These are phyloP conservation scores for Neolamprologus fasciatus DNA, from an alignment of 2,113 vertebrate species.

Conservation along the genomic window DNA sequence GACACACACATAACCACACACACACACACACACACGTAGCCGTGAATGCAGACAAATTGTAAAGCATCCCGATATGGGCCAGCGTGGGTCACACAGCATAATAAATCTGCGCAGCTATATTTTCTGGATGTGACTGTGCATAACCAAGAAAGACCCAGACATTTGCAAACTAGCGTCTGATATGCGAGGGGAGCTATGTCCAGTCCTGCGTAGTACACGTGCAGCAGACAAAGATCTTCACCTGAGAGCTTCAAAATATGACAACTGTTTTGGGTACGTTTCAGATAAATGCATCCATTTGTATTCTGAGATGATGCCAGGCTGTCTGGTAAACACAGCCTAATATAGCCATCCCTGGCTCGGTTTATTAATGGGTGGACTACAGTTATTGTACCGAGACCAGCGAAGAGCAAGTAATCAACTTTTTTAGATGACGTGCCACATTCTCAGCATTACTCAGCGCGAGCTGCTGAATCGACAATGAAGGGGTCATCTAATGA, in stretches of 20 bases:
- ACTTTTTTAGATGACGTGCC: not conserved
- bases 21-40: not conserved
- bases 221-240: not conserved
- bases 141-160: not conserved
- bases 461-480: not conserved
- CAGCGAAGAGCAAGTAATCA: not conserved
- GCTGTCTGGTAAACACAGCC: not conserved
- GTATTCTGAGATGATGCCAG: not conserved
- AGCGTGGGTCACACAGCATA: not conserved
- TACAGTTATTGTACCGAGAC: not conserved
- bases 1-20: not conserved
- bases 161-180: not conserved
- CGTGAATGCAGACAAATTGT: not conserved
- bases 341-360: not conserved
- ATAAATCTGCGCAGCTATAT: not conserved
- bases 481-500: not conserved
- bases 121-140: not conserved
- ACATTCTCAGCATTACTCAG: not conserved
- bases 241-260: not conserved
- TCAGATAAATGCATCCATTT: not conserved
- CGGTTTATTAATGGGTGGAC: not conserved
- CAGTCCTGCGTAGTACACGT: not conserved
- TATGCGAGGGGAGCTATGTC: not conserved
- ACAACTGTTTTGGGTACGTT: not conserved
- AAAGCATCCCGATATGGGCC: not conserved